These are phyloP conservation scores for Todus mexicanus DNA, from an alignment of 2,797 vertebrate genomes.

Conservation along the genomic window DNA sequence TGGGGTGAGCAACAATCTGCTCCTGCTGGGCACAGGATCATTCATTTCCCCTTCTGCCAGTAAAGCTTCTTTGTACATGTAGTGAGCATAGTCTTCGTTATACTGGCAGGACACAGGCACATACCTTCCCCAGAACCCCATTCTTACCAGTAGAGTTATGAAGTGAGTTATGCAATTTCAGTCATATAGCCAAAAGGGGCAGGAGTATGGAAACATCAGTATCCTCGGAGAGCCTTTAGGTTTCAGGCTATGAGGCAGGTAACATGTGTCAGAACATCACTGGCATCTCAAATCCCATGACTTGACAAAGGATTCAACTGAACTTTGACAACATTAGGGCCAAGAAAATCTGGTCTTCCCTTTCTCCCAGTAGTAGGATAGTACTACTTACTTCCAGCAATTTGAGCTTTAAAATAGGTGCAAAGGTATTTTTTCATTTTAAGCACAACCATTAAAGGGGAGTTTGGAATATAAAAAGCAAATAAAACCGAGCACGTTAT, in stretches of 20 bases:
- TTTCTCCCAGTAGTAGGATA: neutral
- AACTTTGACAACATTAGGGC: neutral
- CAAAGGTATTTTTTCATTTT: neutral
- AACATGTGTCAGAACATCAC: neutral
- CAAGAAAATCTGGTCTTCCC: neutral
- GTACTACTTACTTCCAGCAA: neutral
- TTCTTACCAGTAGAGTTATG: no score
- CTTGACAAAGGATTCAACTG: neutral
- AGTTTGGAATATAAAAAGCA: neutral
- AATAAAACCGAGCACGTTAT: neutral
- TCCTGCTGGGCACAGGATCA: neutral
- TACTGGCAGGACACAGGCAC: neutral
- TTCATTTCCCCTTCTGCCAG: slow-evolving; percentile 4
- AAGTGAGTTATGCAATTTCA: neutral
- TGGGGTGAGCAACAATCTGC: slow-evolving; percentile 23
- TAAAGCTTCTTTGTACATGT: neutral
- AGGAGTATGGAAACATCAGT: neutral
- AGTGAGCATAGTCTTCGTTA: neutral
- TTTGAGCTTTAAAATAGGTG: neutral
- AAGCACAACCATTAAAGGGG: neutral
- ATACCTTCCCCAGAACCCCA: neutral
- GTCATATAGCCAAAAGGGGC: neutral
- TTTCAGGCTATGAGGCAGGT: neutral
- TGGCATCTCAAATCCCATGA: neutral
- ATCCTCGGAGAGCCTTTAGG: neutral